A percentile compares a stretch with the other conserved stretches of the same genome.
Evolutionary conservation across 2,888 invertebrate genomes (phyloP).

Genomic region (Exephanes ischioxanthus): DNA sequence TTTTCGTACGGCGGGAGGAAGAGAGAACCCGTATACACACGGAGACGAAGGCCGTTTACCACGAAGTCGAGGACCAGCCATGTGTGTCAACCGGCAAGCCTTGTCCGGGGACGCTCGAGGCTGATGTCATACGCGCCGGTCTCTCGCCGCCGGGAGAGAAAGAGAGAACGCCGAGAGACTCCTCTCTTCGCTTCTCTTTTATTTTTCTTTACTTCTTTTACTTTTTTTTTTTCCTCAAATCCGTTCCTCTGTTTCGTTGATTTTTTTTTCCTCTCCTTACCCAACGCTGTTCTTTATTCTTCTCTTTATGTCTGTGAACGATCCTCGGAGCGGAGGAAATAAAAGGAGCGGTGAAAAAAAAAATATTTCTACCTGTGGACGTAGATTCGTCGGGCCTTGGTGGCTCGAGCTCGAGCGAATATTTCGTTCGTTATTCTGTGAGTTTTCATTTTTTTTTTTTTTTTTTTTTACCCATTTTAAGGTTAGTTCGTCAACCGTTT

Average conservation of each 20-base stretch:
- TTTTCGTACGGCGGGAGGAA: slow-evolving; percentile 20
- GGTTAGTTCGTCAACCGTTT: no score
- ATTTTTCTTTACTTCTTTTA: slow-evolving; percentile 15
- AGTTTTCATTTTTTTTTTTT: no score
- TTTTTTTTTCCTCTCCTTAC: slow-evolving; percentile 4
- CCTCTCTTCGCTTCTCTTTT: slow-evolving; percentile 36
- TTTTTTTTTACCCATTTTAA: no score
- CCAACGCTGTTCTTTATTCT: slow-evolving; percentile 12
- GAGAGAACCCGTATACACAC: slow-evolving; percentile 38
- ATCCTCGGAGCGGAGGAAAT: slow-evolving; percentile 19
- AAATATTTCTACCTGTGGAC: no score
- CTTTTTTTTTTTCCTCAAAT: slow-evolving; percentile 25
- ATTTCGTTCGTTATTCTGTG: no score
- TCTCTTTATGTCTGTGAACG: slow-evolving; percentile 55
- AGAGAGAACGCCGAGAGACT: slow-evolving; percentile 27
- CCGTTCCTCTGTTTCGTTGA: slow-evolving; percentile 34
- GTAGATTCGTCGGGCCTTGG: no score
- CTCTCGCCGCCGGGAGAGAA: slow-evolving; percentile 61
- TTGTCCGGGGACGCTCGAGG: slow-evolving; percentile 71
- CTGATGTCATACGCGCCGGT: slow-evolving; percentile 72
- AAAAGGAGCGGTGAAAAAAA: no score
- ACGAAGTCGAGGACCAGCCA: slow-evolving; percentile 70
- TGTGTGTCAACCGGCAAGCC: slow-evolving; percentile 74
- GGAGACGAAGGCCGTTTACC: slow-evolving; percentile 70
- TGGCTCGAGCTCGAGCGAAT: no score